Evolutionary conservation across 1,140 invertebrate species (phyloP).

Genomic region (Eumaeus atala): DNA sequence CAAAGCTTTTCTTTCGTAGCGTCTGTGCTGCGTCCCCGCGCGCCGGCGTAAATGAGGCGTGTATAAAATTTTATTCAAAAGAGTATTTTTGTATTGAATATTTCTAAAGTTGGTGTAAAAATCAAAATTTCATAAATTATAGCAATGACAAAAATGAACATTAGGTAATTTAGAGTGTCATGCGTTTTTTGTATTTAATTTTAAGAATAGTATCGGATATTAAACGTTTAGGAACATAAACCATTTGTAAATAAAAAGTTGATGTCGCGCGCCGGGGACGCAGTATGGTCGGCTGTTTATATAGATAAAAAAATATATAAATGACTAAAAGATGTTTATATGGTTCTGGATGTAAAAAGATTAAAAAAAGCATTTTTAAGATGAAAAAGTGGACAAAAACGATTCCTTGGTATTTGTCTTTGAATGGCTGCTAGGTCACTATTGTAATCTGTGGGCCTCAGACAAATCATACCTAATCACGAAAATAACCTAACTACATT

Average conservation of each 20-base stretch:
- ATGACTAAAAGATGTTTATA: constrained; percentile 75
- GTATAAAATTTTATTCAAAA: constrained; percentile 75
- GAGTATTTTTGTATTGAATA: constrained; percentile 77
- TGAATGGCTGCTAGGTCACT: constrained; percentile 63
- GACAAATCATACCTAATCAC: constrained; percentile 59
- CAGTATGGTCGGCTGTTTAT: constrained; percentile 51
- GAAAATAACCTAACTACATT: constrained; percentile 71
- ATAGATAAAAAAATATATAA: constrained; percentile 75
- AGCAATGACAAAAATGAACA: constrained; percentile 64
- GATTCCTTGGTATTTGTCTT: constrained; percentile 69
- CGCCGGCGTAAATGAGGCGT: constrained; percentile 56
- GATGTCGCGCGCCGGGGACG: constrained; percentile 40
- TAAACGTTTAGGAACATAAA: constrained; percentile 74
- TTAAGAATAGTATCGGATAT: constrained; percentile 73
- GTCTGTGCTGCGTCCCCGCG: constrained; percentile 39
- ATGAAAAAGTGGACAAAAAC: constrained; percentile 53
- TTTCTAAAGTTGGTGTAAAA: constrained; percentile 76
- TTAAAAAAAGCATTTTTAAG: constrained; percentile 68
- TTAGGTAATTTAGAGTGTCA: constrained; percentile 74
- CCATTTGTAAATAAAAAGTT: constrained; percentile 75
- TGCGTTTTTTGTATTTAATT: constrained; percentile 76
- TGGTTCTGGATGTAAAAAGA: constrained; percentile 74
- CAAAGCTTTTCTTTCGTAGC: constrained; percentile 69
- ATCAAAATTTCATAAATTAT: constrained; percentile 75
- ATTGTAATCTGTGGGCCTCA: constrained; percentile 71